These are phyloP conservation scores for Lacanobia oleracea DNA, from an alignment of 2,888 invertebrate species.

Conservation along the genomic window DNA sequence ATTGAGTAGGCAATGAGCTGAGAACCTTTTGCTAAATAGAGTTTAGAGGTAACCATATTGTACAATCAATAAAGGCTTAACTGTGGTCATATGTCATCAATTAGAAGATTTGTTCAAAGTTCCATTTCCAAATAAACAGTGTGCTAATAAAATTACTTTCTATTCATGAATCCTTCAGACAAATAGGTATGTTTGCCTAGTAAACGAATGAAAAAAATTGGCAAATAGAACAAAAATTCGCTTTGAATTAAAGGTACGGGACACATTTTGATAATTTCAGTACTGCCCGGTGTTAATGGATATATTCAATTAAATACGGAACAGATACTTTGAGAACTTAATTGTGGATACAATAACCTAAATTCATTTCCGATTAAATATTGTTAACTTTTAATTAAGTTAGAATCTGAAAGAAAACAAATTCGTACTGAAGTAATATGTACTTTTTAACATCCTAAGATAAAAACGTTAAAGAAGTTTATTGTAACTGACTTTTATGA, in stretches of 20 bases:
- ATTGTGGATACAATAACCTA: background rate
- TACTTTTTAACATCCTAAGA: constrained; percentile 18
- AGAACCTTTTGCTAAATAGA: background rate
- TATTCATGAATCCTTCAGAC: background rate
- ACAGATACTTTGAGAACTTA: background rate
- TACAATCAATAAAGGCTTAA: background rate
- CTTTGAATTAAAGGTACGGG: background rate
- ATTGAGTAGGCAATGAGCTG: constrained; percentile 15
- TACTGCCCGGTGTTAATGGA: background rate
- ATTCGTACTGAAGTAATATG: constrained; percentile 1
- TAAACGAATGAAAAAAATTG: too few species aligned
- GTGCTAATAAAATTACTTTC: background rate
- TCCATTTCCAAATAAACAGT: background rate
- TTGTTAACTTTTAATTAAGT: background rate
- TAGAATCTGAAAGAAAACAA: background rate
- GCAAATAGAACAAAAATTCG: background rate
- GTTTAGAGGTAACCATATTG: background rate
- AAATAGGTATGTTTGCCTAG: background rate
- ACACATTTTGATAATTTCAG: background rate
- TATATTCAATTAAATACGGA: background rate
- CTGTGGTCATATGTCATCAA: too few species aligned
- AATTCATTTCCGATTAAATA: background rate
- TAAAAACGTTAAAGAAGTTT: constrained; percentile 25
- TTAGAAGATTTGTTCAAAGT: background rate
- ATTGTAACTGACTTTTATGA: constrained; percentile 27